phyloP scores from a whole-genome alignment of 2,888 invertebrate genomes.

The Mechanitis messenoides region DNA sequence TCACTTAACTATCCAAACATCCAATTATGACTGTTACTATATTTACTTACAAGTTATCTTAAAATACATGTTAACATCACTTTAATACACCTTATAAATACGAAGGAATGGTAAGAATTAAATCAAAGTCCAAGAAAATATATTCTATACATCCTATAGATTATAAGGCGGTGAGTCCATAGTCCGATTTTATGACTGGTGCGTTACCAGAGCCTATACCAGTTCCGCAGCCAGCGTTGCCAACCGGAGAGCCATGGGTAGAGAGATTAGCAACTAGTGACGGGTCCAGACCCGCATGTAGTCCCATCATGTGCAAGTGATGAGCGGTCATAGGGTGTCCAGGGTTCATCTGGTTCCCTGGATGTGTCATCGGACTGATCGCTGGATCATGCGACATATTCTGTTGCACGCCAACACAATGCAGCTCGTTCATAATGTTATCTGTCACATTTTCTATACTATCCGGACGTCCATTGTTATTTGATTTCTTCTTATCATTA shows the following conservation, averaged over 20 bases:
- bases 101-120: conserved; percentile 71
- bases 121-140: conserved; percentile 60
- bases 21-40: conserved; percentile 65
- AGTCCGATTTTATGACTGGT: conserved; percentile 88
- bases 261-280: conserved; percentile 69
- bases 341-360: conserved; percentile 64
- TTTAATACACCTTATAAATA: conserved; percentile 69
- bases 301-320: conserved; percentile 69
- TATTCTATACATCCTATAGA: conserved; percentile 66
- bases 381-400: conserved; percentile 67
- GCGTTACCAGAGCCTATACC: conserved; percentile 62
- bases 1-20: conserved; percentile 70
- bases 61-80: conserved; percentile 60
- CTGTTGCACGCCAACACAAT: conserved; percentile 73
- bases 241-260: conserved; percentile 75
- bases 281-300: conserved; percentile 69
- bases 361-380: conserved; percentile 72
- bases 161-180: conserved; percentile 87
- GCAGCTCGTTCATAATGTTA: conserved; percentile 77
- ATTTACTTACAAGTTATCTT: conserved; percentile 59
- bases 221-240: conserved; percentile 67
- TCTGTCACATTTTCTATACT: conserved; percentile 81
- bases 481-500: conserved; percentile 73
- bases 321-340: conserved; percentile 76
- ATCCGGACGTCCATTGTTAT: conserved; percentile 76